Evolutionary conservation across 2,888 invertebrate species (phyloP), one percentile per base, ranked within the genome.

Genomic region (Leptopilina myrica): DNA sequence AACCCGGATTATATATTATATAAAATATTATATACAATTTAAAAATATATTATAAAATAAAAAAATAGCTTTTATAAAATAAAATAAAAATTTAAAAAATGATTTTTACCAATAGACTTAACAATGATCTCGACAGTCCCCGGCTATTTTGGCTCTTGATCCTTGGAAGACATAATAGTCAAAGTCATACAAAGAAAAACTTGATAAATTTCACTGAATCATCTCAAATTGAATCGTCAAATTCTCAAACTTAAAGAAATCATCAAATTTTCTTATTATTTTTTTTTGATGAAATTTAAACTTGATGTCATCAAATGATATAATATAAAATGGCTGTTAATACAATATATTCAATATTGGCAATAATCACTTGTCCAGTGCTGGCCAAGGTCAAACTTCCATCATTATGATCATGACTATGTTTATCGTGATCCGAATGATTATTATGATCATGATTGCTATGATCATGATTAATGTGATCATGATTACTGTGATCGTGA

Each of bases 281-380:
- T 78, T 88, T 46, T 12, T 12, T 12, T 12, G 49, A 49, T 49
- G 49, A 49, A 11, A 9, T 49, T 49, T 11, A 49, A 49, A 49
- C 4, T 49, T 49, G 49, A 49, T n/a, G 12, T 49, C 49, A 49
- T 49, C 86, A 91, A 79, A 91, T 88, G 20, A 87, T 84, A 78
- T 88, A 88, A 77, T 89, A 90, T 11, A 90, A 80, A 69, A 90
- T 78, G 49, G 86, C 80, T 5, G 88, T 89, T 40, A 90, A 82
- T 43, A 89, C 11, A 62, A 90, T 62, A 77, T 89, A 91, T 40
- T 89, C 85, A 43, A 91, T 79, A 80, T 90, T 90, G 8, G 88
- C 85, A 9, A 89, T 46, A 62, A 89, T 81, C 76, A 87, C 87
- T 76, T 88, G 84, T 15, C 88, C 90, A 2, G 89, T 85, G 73